Conservation (phyloP, 2,113 vertebrate species). For the Zingel zingel region DNA sequence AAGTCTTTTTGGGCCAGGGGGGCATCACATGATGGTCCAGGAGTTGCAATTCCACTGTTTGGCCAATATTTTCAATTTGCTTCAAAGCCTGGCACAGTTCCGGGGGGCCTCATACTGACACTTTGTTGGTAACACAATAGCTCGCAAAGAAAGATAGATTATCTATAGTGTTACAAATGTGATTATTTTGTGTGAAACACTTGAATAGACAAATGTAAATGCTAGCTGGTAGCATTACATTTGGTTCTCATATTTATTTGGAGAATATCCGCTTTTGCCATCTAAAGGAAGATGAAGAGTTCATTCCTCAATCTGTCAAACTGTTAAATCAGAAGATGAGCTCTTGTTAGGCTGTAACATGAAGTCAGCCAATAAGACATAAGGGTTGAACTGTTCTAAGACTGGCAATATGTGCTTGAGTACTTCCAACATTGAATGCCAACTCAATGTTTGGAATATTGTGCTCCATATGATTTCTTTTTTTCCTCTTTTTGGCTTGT, state of each 20-base stretch:
- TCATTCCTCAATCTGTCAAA: background rate
- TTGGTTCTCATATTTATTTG: slow-evolving; percentile 1
- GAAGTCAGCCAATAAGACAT: background rate
- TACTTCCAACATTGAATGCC: background rate
- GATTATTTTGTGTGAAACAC: background rate
- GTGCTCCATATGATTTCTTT: background rate
- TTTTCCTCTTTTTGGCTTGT: too few relatives aligned
- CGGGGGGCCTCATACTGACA: background rate
- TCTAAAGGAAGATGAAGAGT: background rate
- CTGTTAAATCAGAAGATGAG: background rate
- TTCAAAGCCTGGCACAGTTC: too few relatives aligned
- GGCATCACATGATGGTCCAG: too few relatives aligned
- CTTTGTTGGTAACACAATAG: background rate
- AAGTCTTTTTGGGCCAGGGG: too few relatives aligned
- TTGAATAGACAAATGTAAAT: background rate
- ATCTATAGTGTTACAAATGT: background rate
- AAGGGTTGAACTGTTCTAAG: background rate
- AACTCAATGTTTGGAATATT: background rate
- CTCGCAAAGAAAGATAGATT: background rate
- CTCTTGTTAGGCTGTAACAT: background rate
- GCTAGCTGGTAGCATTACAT: background rate
- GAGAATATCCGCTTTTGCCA: background rate
- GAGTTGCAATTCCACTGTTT: too few relatives aligned
- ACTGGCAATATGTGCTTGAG: too few relatives aligned
- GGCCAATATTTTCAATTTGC: too few relatives aligned